phyloP scores from a whole-genome alignment of 2,888 invertebrate species.

The Epinotia ramella region DNA sequence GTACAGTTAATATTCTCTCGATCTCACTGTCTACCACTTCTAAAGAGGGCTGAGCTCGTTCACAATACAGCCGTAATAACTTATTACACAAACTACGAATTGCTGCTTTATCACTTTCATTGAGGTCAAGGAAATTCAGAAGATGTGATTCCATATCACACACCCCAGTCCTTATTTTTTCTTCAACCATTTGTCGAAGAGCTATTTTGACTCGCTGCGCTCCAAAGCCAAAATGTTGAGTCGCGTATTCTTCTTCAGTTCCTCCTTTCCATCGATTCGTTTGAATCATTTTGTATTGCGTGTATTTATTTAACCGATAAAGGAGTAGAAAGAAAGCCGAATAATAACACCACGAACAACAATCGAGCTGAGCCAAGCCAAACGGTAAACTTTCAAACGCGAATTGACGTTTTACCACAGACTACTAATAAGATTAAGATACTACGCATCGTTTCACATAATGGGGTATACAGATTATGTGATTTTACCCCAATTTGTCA shows the following conservation, averaged over 20 bases:
- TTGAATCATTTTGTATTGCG: conserved; percentile 65
- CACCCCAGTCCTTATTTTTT: conserved; percentile 73
- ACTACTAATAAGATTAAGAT: no score
- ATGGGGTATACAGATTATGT: no score
- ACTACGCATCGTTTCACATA: no score
- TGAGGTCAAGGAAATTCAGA: conserved; percentile 68
- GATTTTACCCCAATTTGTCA: no score
- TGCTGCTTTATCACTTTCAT: conserved; percentile 72
- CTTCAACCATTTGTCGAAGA: conserved; percentile 76
- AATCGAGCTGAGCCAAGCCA: conserved; percentile 14
- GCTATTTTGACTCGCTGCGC: conserved; percentile 77
- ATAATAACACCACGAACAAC: conserved; percentile 16
- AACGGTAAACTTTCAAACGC: conserved; percentile 41
- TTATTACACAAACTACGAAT: conserved; percentile 73
- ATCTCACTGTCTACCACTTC: conserved; percentile 73
- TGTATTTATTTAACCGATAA: not conserved
- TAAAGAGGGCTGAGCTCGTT: conserved; percentile 71
- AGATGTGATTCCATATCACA: conserved; percentile 75
- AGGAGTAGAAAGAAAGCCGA: not conserved
- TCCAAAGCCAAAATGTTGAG: conserved; percentile 80
- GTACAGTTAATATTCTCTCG: conserved; percentile 69
- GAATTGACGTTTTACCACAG: conserved; percentile 4
- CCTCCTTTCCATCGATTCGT: conserved; percentile 73
- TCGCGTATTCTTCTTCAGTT: conserved; percentile 79
- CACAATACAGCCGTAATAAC: conserved; percentile 70